Conservation (phyloP, 2,797 vertebrate genomes). For the Crenuchus spilurus region DNA sequence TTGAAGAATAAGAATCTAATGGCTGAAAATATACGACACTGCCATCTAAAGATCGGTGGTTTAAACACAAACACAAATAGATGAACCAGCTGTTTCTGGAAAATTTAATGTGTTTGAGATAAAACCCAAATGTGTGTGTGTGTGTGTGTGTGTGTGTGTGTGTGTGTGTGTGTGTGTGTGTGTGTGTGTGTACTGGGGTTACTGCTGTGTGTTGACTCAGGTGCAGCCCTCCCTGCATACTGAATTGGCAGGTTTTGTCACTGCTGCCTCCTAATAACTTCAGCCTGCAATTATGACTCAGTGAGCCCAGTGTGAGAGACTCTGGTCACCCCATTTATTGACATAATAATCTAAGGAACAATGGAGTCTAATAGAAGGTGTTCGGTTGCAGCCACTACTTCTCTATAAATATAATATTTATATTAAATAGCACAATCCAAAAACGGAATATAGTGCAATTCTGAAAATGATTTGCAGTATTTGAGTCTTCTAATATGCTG, state of each 20-base stretch:
- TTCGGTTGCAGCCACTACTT: conserved; percentile 2
- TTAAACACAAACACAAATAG: too few species aligned
- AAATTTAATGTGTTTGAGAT: too few species aligned
- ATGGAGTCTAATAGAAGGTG: conserved; percentile 10
- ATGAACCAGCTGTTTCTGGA: too few species aligned
- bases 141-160: conserved; percentile 32
- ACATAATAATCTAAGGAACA: conserved; percentile 1
- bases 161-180: conserved; percentile 8
- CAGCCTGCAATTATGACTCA: conserved; percentile 74
- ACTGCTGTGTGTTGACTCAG: conserved; percentile 75
- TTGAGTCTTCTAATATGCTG: too few species aligned
- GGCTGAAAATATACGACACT: too few species aligned
- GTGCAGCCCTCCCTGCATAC: conserved; percentile 70
- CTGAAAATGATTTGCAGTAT: too few species aligned
- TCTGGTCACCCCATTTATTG: conserved; percentile 5
- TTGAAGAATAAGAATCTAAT: too few species aligned
- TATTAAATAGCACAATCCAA: not conserved
- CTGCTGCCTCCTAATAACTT: conserved; percentile 48
- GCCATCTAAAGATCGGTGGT: too few species aligned
- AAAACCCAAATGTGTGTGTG: not conserved
- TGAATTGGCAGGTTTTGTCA: conserved; percentile 74
- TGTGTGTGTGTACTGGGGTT: conserved; percentile 23
- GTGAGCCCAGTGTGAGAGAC: conserved; percentile 59
- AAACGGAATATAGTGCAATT: not conserved
- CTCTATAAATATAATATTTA: not conserved